Evolutionary conservation across 2,113 vertebrate genomes (phyloP).

Genomic region (Talpa occidentalis): DNA sequence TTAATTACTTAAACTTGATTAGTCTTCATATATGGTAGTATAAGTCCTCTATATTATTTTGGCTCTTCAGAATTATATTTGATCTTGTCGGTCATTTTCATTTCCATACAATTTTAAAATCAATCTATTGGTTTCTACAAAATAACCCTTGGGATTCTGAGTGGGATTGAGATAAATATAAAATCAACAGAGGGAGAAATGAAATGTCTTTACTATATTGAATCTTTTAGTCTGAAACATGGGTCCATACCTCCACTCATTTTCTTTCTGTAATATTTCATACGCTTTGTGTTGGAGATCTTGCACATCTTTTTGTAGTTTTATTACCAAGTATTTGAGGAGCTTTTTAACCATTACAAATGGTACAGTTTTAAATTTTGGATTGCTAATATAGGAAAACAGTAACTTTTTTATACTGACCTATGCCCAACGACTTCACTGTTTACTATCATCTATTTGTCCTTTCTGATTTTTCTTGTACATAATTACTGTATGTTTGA

Average conservation of each 20-base stretch:
- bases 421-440: neutral
- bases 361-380: neutral
- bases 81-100: neutral
- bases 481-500: neutral
- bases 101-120: constrained; percentile 1
- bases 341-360: neutral
- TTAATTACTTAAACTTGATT: neutral
- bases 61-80: neutral
- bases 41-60: neutral
- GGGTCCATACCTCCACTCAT: neutral
- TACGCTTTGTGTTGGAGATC: neutral
- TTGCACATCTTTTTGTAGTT: neutral
- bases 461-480: neutral
- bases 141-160: neutral
- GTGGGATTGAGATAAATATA: neutral
- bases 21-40: neutral
- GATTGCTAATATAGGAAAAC: neutral
- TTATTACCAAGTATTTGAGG: neutral
- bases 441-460: neutral
- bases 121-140: neutral
- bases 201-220: neutral
- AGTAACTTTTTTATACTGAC: neutral
- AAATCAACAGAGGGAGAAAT: neutral
- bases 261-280: neutral
- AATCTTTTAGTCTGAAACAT: neutral